These are phyloP conservation scores for Spilosoma lubricipeda DNA, from an alignment of 2,888 invertebrate genomes.

Conservation along the genomic window DNA sequence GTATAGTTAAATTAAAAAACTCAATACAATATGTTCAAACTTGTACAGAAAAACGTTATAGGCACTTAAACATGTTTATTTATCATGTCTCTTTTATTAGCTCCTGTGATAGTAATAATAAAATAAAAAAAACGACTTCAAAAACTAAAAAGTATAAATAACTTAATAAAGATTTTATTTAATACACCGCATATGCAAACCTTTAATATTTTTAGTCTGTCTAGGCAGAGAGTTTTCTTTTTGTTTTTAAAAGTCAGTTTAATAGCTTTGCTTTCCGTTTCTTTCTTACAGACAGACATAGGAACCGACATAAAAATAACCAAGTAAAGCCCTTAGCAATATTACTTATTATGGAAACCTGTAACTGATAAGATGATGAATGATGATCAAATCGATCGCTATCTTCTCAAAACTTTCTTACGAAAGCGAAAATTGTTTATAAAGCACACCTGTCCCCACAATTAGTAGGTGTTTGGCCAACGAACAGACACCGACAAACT, in stretches of 20 bases:
- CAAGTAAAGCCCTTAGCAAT: too few species aligned
- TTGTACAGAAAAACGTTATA: constrained; percentile 12
- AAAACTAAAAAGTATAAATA: too few species aligned
- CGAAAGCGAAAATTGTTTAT: constrained; percentile 16
- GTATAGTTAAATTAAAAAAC: constrained; percentile 47
- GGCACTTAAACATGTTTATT: constrained; percentile 24
- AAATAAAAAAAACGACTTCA: too few species aligned
- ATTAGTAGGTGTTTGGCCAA: constrained; percentile 69
- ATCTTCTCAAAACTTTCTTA: not conserved
- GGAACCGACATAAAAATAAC: too few species aligned
- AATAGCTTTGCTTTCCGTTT: too few species aligned
- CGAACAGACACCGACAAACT: constrained; percentile 74
- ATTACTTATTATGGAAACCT: too few species aligned
- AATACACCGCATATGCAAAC: too few species aligned
- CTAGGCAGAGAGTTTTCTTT: too few species aligned
- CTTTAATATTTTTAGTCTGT: too few species aligned
- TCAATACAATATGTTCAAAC: constrained; percentile 42
- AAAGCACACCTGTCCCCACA: constrained; percentile 64
- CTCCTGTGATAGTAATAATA: constrained; percentile 2
- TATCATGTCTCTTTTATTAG: constrained; percentile 14
- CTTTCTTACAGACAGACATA: too few species aligned
- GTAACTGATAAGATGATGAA: not conserved
- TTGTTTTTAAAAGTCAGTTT: too few species aligned
- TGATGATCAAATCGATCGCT: not conserved
- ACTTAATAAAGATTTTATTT: too few species aligned